A percentile compares a stretch with the other conserved stretches of the same genome.
phyloP scores from a whole-genome alignment of 2,797 vertebrate genomes.

The Darevskia mixta region DNA sequence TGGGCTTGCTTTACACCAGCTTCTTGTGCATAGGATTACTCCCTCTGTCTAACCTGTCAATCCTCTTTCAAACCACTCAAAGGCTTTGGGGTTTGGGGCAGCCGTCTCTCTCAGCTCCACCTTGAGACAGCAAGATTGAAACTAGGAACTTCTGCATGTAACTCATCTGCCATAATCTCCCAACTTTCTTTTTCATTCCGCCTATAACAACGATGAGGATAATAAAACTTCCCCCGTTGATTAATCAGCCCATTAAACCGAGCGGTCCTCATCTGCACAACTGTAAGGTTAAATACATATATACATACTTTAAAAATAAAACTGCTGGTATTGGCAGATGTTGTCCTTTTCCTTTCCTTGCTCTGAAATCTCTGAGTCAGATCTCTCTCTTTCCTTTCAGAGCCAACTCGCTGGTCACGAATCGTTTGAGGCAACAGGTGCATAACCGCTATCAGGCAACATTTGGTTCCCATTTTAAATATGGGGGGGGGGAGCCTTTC shows the following conservation, averaged over 20 bases:
- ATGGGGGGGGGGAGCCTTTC: background rate
- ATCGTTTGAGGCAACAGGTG: slow-evolving; percentile 30
- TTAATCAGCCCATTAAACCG: background rate
- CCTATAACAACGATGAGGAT: too few species aligned
- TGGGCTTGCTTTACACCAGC: too few species aligned
- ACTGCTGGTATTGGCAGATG: background rate
- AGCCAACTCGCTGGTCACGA: slow-evolving; percentile 6
- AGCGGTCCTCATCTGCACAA: background rate
- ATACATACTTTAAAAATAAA: background rate
- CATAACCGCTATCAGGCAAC: slow-evolving; percentile 2
- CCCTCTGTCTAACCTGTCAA: too few species aligned
- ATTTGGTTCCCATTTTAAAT: slow-evolving; percentile 27
- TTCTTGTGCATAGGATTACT: too few species aligned
- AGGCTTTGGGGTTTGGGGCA: background rate
- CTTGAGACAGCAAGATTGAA: background rate
- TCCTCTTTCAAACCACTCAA: too few species aligned
- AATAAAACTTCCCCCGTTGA: background rate
- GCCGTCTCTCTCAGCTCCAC: background rate
- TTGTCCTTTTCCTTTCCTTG: background rate
- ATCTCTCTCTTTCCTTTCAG: background rate
- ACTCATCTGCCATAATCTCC: background rate
- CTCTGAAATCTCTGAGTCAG: background rate
- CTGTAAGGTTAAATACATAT: background rate
- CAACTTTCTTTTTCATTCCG: background rate
- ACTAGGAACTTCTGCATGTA: background rate